A percentile compares a stretch with the other conserved stretches of the same genome.
These are phyloP conservation scores for Mus musculus DNA, from an alignment of 2,113 vertebrate genomes.

Conservation along the genomic window GRCm39 chr11:35010001-35010500, in stretches of 20 bases:
- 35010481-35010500: conserved; percentile 60
- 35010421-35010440: conserved; percentile 79
- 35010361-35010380: conserved; percentile 77
- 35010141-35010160: conserved; percentile 37
- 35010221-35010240: conserved; percentile 58
- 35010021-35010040: conserved; percentile 40
- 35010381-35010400: conserved; percentile 75
- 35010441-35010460: conserved; percentile 6
- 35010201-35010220: conserved; percentile 71
- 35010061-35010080: conserved; percentile 51
- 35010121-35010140: neutral
- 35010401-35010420: neutral
- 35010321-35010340: conserved; percentile 79
- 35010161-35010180: conserved; percentile 58
- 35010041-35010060: conserved; percentile 24
- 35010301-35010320: conserved; percentile 79
- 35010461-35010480: conserved; percentile 60
- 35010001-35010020: neutral
- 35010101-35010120: conserved; percentile 55
- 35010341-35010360: conserved; percentile 43
- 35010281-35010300: conserved; percentile 77
- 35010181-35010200: conserved; percentile 27
- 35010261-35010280: conserved; percentile 77
- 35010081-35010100: neutral
- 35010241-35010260: conserved; percentile 76